A percentile compares a stretch with the other conserved stretches of the same genome.
phyloP scores from a whole-genome alignment of 2,797 vertebrate genomes.

The Molossus alvarezi region DNA sequence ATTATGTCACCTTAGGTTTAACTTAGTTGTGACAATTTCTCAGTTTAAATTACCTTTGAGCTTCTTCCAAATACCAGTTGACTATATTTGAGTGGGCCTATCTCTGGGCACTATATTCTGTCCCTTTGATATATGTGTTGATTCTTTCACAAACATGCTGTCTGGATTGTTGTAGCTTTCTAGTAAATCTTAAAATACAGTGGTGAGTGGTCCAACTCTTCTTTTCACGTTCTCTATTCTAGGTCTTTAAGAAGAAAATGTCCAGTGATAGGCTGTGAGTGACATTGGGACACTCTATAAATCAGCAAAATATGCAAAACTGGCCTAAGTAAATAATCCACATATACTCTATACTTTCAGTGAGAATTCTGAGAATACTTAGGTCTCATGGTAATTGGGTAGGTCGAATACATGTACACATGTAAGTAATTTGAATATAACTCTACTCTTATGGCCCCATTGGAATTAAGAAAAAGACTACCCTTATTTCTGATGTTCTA shows the following conservation, averaged over 20 bases:
- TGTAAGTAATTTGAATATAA: neutral
- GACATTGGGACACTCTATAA: neutral
- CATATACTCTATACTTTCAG: neutral
- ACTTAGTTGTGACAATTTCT: neutral
- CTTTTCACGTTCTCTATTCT: neutral
- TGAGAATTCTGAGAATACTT: neutral
- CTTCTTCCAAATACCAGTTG: neutral
- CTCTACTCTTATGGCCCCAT: neutral
- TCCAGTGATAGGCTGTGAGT: neutral
- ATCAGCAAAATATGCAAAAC: neutral
- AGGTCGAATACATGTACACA: neutral
- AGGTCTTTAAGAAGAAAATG: neutral
- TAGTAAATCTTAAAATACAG: neutral
- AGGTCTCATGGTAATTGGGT: neutral
- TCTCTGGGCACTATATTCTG: neutral
- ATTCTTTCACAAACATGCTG: neutral
- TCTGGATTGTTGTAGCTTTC: neutral
- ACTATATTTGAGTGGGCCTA: neutral
- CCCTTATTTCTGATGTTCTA: neutral
- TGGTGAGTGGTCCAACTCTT: neutral
- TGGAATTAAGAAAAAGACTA: constrained; percentile 16
- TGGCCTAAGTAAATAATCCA: neutral
- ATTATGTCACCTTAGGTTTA: neutral
- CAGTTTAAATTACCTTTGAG: neutral
- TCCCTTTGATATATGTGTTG: neutral